Percentiles rank a stretch among this genome's conserved stretches.
These are phyloP conservation scores for Chloroceryle amazona DNA, from an alignment of 2,797 vertebrate genomes.

Conservation along the genomic window DNA sequence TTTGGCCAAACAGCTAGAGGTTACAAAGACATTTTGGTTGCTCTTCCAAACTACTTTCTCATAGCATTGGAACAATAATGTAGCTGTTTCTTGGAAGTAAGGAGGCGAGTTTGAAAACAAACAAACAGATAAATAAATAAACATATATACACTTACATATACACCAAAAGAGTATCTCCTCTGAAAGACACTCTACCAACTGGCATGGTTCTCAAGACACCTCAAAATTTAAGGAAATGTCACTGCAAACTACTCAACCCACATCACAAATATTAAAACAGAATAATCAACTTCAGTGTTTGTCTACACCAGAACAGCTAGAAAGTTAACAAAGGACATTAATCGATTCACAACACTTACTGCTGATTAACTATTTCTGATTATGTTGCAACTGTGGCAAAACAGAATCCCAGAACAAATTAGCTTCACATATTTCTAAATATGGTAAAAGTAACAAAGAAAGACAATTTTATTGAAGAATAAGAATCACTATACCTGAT, in stretches of 20 bases:
- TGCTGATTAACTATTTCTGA: background rate
- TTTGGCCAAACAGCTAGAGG: background rate
- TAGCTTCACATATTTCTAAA: background rate
- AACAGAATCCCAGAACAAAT: background rate
- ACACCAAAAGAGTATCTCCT: background rate
- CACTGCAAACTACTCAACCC: background rate
- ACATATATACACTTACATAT: background rate
- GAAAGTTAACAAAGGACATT: background rate
- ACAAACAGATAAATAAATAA: background rate
- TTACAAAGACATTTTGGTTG: background rate
- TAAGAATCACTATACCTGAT: background rate
- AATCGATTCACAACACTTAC: background rate
- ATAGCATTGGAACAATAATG: background rate
- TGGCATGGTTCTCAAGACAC: background rate
- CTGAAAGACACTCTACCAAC: background rate
- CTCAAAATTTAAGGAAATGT: constrained; percentile 3
- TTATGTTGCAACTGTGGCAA: background rate
- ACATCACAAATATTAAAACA: background rate
- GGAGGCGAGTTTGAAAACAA: background rate
- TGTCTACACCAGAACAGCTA: background rate
- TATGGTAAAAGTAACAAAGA: background rate
- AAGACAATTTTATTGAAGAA: background rate
- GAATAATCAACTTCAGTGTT: background rate
- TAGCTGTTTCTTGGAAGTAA: background rate
- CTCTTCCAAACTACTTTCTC: background rate